Base-by-base conservation (phyloP, 2,113 vertebrate species). In the Xenotilapia flavipinnis region DNA sequence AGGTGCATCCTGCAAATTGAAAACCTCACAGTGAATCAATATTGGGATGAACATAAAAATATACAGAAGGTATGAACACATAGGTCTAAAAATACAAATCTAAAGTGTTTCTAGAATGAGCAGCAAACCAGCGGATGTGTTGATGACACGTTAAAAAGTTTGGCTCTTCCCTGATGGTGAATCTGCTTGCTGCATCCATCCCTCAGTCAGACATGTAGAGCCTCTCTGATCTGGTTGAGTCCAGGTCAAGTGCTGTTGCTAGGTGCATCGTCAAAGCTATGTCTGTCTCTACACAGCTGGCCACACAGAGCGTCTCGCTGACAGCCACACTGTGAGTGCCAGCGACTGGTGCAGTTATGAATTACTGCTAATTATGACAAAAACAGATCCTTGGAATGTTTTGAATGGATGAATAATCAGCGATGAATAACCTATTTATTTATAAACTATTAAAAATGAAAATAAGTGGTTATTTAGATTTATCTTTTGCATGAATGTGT, bases 191-290 rank as follows among this genome's bases (percentile, higher is more conserved):
- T 62, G 17, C 51, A 84, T 90, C 28, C 2, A 31, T 79, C 84
- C 65, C 51, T 79, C 47, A 21, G 62, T 51, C 70, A 60, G 49
- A 73, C 1, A 15, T 33, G 82, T 58, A 31, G 83, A 84, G 82
- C 55, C 86, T 86, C 80, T 86, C 54, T 89, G 91, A 84, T 89
- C 84, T 80, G 54, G 26, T 75, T 75, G 91, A 90, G 87, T 89
- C 81, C 85, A 89, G 84, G 88, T 91, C 83, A 88, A 92, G 82
- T 88, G 87, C 80, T 85, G 91, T 54, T 89, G 89, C 90, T 85
- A 53, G 85, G 79, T 85, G 73, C 80, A 7, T 80, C 82, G 51
- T 79, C 60, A n/a, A 40, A 87, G 83, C 86, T 81, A 68, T 81
- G 81, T 53, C 83, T 51, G 79, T 68, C 77, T 84, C 81, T 26